Conservation (phyloP, 1,140 invertebrate genomes). For the Venustaconcha ellipsiformis region DNA sequence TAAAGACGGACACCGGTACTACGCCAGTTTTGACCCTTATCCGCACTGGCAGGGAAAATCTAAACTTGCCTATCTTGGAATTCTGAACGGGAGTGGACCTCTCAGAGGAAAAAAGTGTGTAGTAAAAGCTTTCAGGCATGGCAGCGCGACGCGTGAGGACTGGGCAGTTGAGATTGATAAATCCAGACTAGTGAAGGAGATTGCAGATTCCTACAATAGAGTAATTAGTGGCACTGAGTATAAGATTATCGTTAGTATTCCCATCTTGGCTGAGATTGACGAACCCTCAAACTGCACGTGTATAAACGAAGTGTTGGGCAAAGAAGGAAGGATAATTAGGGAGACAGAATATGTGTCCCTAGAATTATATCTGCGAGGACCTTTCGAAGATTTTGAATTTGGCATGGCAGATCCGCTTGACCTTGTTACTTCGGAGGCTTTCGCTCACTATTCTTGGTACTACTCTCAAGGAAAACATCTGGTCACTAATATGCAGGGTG, state of each 20-base stretch:
- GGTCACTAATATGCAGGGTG: constrained; percentile 27
- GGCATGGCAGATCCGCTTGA: constrained; percentile 12
- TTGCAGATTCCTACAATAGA: constrained; percentile 19
- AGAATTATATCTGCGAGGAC: constrained; percentile 27
- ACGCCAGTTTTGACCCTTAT: constrained; percentile 36
- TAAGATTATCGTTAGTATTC: constrained; percentile 19
- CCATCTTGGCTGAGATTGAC: constrained; percentile 33
- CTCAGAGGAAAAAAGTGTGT: constrained; percentile 29
- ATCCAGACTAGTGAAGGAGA: constrained; percentile 6
- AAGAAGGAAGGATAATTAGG: constrained; percentile 26
- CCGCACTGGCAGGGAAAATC: constrained; percentile 25
- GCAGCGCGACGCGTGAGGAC: constrained; percentile 11
- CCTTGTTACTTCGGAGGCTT: constrained; percentile 15
- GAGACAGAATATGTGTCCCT: constrained; percentile 31
- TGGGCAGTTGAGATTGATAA: constrained; percentile 7
- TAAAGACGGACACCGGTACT: constrained; percentile 29
- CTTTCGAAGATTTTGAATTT: constrained; percentile 28
- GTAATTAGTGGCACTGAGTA: background rate
- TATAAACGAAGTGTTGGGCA: constrained; percentile 27
- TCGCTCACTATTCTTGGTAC: constrained; percentile 30
- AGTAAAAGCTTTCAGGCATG: constrained; percentile 26
- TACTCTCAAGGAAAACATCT: constrained; percentile 24
- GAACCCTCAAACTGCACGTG: constrained; percentile 30
- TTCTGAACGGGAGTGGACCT: constrained; percentile 30
- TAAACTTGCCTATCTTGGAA: constrained; percentile 32